Base-by-base conservation (phyloP, 2,888 invertebrate genomes). In the Rhorus exstirpatorius region DNA sequence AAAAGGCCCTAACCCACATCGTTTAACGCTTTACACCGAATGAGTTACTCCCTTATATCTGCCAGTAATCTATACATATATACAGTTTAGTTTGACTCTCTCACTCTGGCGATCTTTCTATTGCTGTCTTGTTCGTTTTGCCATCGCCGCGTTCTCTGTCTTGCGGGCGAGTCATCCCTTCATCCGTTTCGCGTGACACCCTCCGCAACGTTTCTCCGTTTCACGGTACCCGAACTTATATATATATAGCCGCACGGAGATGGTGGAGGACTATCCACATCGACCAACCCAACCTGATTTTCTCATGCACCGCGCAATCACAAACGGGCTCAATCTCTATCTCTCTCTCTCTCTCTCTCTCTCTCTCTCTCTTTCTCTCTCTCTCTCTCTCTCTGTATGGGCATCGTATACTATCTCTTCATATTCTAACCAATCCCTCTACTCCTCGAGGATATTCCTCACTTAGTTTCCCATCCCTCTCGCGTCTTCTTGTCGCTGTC, bases 341-440 rank as follows among this genome's bases (percentile, higher is more conserved):
- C 53, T 74, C 71, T 74, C 72, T 81, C 70, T 71, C 78, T 71
- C 65, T 41, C 71, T 65, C 78, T 67, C 79, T 67, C 53, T 71
- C 71, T 61, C 41, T 68, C 63, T 71, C 61, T 78, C 79, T 74
- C 67, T 71, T 58, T 49, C 72, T 74, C 79, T 78, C 61, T 77
- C 71, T 60, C 76, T 75, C 41, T 41, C 17, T 70, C 53, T 38
- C 68, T 38, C 21, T 53, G 38, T 26, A 35, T 63, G 44, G 68
- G 19, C 60, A 74, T 55, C 71, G 84, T 81, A n/a, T n/a, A 83
- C 89, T 88, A 87, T 89, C 90, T 86, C 88, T 84, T 86, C 86
- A 81, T 86, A 87, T 89, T 88, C 89, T 68, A 88, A 86, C 87
- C 86, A 81, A 87, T 86, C 88, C 88, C 87, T 80, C 76, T 77